Conservation (phyloP, 1,140 invertebrate species). For the Homarus americanus region DNA sequence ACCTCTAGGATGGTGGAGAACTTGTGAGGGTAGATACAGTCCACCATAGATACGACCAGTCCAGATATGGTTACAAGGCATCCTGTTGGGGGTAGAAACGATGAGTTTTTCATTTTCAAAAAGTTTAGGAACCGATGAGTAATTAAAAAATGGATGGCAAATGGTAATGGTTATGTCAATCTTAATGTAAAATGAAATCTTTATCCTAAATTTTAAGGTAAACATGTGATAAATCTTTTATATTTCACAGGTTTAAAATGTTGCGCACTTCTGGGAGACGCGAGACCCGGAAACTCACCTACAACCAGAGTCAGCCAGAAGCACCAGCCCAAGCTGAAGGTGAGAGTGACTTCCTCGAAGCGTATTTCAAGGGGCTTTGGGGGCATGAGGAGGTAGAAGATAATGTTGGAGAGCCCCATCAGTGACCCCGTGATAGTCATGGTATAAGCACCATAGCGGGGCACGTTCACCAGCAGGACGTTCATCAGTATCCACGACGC, state of each 20-base stretch:
- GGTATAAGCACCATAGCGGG: constrained; percentile 93
- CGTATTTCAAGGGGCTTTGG: constrained; percentile 88
- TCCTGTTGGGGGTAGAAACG: constrained; percentile 81
- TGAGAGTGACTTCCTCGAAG: constrained; percentile 88
- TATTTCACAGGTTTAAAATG: no score
- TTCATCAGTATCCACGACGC: constrained; percentile 95
- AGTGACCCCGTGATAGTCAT: constrained; percentile 87
- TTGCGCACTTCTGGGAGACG: no score
- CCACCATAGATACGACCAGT: constrained; percentile 87
- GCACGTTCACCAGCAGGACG: constrained; percentile 92
- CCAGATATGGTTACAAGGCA: constrained; percentile 86
- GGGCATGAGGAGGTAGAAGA: constrained; percentile 92
- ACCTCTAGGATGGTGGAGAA: constrained; percentile 96
- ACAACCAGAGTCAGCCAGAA: constrained; percentile 93
- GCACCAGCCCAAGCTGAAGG: constrained; percentile 93
- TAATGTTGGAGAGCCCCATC: constrained; percentile 80
- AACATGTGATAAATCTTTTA: no score
- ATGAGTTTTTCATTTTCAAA: no score
- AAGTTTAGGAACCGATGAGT: no score
- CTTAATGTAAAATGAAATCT: no score
- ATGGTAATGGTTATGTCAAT: no score
- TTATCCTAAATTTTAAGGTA: no score
- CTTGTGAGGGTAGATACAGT: constrained; percentile 91
- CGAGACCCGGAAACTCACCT: constrained; percentile 81
- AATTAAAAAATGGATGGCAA: no score